Evolutionary conservation across 2,888 invertebrate genomes (phyloP), one percentile per base, ranked within the genome.

Genomic region (Apamea sordens): DNA sequence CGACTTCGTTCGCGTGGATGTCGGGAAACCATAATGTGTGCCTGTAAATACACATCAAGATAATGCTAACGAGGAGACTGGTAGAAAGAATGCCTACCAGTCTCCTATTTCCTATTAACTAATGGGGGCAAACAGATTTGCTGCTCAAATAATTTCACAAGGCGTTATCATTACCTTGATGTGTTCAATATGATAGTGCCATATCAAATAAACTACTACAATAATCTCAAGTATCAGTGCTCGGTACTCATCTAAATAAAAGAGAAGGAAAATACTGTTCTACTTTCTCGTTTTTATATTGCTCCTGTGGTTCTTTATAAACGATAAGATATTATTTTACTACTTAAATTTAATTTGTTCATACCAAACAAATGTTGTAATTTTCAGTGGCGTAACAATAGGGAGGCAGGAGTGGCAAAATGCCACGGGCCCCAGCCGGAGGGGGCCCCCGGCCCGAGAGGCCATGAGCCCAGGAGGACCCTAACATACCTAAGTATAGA

Each of bases 91-190:
- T 28, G 21, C 11, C 24, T 24, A 47, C 8, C 32, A 41, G 28
- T 41, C 6, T 13, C 32, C 5, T 32, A 41, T 18, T 77, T 32
- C 11, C 44, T 53, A 64, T 13, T 8, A 32, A 18, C 1, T 21
- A n/a, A 53, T 4, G n/a, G 28, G 44, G 6, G 8, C 44, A 77
- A 53, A 53, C 13, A 44, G 28, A 64, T 28, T 41, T 53, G 28
- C 1, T 64, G 77, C 64, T 64, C 64, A 32, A 21, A 77, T 53
- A 77, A 32, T 77, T 64, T 50, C 3, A 41, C 7, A 61, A 50
- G 77, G 63, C 63, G 15, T 24, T 15, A 18, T 13, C 15, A 15
- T 21, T 53, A n/a, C 11, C 15, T 21, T 41, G 28, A 15, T 24
- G 6, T 8, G 1, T 74, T 24, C 0, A 21, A 24, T 7, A 36